Evolutionary conservation across 1,140 invertebrate species (phyloP).

Genomic region (Cecropterus lyciades): DNA sequence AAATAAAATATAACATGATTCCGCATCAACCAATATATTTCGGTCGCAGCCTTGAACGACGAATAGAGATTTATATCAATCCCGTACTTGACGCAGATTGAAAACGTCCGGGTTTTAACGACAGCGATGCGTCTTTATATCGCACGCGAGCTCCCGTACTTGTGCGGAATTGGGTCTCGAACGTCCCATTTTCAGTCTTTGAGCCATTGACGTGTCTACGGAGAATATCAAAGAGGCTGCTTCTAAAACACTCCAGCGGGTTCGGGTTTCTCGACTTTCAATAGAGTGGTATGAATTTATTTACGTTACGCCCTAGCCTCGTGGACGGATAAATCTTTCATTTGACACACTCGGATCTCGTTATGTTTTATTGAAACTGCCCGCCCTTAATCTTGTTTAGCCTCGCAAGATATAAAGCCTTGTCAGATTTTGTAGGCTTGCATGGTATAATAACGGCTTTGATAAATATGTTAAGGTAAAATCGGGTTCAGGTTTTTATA

Average conservation of each 20-base stretch:
- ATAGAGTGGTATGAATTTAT: conserved; percentile 39
- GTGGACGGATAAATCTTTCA: conserved; percentile 50
- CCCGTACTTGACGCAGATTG: conserved; percentile 9
- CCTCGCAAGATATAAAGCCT: conserved; percentile 27
- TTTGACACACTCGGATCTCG: conserved; percentile 50
- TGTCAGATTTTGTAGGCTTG: background rate
- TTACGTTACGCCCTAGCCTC: conserved; percentile 37
- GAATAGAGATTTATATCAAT: conserved; percentile 19
- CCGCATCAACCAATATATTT: conserved; percentile 4
- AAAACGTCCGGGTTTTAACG: conserved; percentile 17
- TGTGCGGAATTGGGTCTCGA: conserved; percentile 21
- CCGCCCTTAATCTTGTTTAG: conserved; percentile 41
- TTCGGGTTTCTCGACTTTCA: conserved; percentile 36
- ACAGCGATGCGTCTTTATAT: conserved; percentile 16
- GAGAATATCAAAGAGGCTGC: conserved; percentile 35
- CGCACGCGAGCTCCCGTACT: conserved; percentile 11
- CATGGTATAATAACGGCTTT: conserved; percentile 5
- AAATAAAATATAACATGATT: background rate
- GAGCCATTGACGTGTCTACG: conserved; percentile 27
- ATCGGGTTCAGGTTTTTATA: too few relatives aligned
- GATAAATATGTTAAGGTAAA: background rate
- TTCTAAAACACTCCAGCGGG: conserved; percentile 31
- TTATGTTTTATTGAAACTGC: conserved; percentile 55
- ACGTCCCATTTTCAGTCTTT: conserved; percentile 25
- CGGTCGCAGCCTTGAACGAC: conserved; percentile 12